Base-by-base conservation (phyloP, 2,113 vertebrate genomes). In the Buteo buteo region DNA sequence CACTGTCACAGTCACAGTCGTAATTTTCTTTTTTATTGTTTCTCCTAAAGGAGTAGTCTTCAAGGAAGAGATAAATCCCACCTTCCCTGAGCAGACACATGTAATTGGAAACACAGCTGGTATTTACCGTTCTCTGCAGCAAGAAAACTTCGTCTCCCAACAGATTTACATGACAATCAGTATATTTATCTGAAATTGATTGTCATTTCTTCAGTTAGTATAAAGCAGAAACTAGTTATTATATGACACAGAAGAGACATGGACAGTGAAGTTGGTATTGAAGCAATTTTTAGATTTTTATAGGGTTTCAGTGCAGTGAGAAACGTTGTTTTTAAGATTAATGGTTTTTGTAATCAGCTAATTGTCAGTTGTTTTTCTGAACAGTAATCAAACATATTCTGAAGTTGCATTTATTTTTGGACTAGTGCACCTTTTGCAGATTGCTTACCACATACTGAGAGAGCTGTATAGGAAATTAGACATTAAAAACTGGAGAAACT, bases 71-170 rank as follows among this genome's bases (percentile, higher is more conserved):
- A 44, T 65, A 91, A 82, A 72, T 71, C 73, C 61, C 65, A 59
- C 55, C 57, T 81, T 95, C 77, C 76, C 83, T 55, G 36, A 82
- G 72, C 76, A 91, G 61, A 45, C 29, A 47, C 20, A 6, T 32
- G 21, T 72, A 89, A 94, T 49, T 80, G 28, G 65, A 85, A 94
- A 72, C 47, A 79, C 57, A 84, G 69, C 73, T 89, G 83, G 17
- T 85, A 95, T 89, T 96, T 91, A 82, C 88, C 72, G 59, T 69
- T 89, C 69, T 85, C n/a, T 92, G 34, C 34, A 87, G 57, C 72
- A 61, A 64, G 61, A 26, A 38, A 84, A 49, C 52, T 82, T 74
- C 26, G 65, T 77, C 64, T 94, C 84, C 52, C 57, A 44, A 31
- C n/a, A 84, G 77, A 83, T 84, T 83, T 86, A 22, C 26, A 4